Evolutionary conservation across 2,888 invertebrate genomes (phyloP), one percentile per base, ranked within the genome.

Genomic region (Pomacea canaliculata): DNA sequence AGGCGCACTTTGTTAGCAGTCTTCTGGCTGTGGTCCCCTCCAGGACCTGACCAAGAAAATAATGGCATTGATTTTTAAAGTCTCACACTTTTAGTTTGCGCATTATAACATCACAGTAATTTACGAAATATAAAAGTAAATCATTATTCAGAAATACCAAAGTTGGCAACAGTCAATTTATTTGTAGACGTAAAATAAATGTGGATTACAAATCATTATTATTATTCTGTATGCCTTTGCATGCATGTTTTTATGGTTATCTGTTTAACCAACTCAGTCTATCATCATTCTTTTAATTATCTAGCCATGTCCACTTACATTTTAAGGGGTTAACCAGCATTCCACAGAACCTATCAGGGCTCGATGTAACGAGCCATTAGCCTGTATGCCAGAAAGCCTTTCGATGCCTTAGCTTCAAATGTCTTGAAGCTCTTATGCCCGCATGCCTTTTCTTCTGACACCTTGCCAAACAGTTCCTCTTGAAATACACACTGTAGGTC

Each of bases 371-470:
- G 94, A 0, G 96, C 94, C 0, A 96, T 92, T 77, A 97, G 95
- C 89, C 95, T 94, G 68, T 97, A 93, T 0, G 96, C 96, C 18
- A 96, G 94, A 83, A 94, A 96, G 86, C 97, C 96, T 90, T 97
- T 97, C 69, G 95, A 94, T 49, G 89, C 90, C 77, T 90, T 89
- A 0, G 93, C 93, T 85, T 93, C 93, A 81, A 91, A 90, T 59
- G 91, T 83, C 90, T 96, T 96, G 18, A n/a, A n/a, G 94, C 93
- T 10, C 94, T 94, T 49, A 98, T 94, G 87, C 96, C 95, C 0
- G 94, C 93, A 0, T 91, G 97, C 96, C 90, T 98, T 98, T 91
- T 99, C 98, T 88, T 97, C 97, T 0, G 95, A 94, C 8, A 95
- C 92, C 19, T 93, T 93, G 0, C 97, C 97, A 89, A 98, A 98